Base-by-base conservation (phyloP, 2,113 vertebrate genomes). In the Arenaria interpres region DNA sequence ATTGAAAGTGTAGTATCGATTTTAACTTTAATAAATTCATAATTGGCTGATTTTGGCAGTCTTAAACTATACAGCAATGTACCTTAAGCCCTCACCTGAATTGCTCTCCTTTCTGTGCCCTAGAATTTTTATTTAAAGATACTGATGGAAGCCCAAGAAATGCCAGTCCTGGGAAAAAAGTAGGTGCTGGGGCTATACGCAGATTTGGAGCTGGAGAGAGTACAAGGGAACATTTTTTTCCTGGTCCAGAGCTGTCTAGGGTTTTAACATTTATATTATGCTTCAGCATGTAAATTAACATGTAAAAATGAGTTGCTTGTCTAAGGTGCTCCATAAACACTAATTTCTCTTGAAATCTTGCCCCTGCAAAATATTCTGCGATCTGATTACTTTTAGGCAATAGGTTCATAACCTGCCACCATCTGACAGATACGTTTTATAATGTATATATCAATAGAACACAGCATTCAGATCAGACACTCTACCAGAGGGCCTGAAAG, bases 231-330 rank as follows among this genome's bases (percentile, higher is more conserved):
- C 7, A 85, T 93, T 95, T 95, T 88, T 85, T 45, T 88, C 32
- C 41, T 79, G 17, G 39, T 85, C 45, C 50, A 89, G 77, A 82
- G 19, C 18, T 50, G 66, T 71, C 50, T n/a, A 33, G 4, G 9
- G 2, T 60, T 82, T 92, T 81, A 89, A 75, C 33, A 75, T 92
- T 89, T 93, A 56, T 92, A 78, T 96, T 96, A 67, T 53, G 9
- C 57, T 66, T 93, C 63, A 73, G 24, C 32, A 68, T 51, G 32
- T 80, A 80, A 90, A 95, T 89, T 86, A 96, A 73, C 24, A 73
- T 69, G 46, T 90, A 69, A 90, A 88, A 96, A 93, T 60, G 25
- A 9, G 37, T 88, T 92, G 22, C 45, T 80, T 82, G 67, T 91
- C 57, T 83, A 57, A 91, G 78, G 45, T 96, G 25, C 50, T 96